Evolutionary conservation across 2,113 vertebrate species (phyloP).

Genomic region (Verasper variegatus): DNA sequence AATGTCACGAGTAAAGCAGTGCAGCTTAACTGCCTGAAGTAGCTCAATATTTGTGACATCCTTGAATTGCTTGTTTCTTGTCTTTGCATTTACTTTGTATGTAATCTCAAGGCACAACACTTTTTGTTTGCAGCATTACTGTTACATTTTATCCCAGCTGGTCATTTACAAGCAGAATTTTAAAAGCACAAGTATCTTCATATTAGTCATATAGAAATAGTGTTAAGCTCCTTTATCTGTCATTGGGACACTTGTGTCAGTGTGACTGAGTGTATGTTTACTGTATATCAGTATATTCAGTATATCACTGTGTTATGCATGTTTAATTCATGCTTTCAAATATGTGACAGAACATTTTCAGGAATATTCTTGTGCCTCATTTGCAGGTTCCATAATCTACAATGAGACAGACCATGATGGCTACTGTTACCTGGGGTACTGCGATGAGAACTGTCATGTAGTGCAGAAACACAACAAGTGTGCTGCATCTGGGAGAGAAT

Average conservation of each 20-base stretch:
- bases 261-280: background rate
- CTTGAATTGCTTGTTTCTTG: too few relatives aligned
- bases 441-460: conserved; percentile 69
- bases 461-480: conserved; percentile 22
- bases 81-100: too few relatives aligned
- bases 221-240: too few relatives aligned
- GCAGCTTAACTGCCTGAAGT: too few relatives aligned
- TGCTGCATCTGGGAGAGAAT: fast-evolving
- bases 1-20: too few relatives aligned
- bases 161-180: too few relatives aligned
- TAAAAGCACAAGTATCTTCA: too few relatives aligned
- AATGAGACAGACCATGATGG: conserved; percentile 73
- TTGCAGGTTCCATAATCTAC: conserved; percentile 83
- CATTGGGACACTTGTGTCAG: background rate
- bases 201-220: too few relatives aligned
- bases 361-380: background rate
- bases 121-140: too few relatives aligned
- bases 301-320: background rate
- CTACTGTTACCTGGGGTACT: conserved; percentile 78
- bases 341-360: background rate
- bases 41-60: too few relatives aligned
- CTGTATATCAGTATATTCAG: background rate
- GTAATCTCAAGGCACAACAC: too few relatives aligned
- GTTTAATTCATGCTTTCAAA: background rate
- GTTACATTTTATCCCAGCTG: too few relatives aligned